Base-by-base conservation (phyloP, 2,113 vertebrate genomes). In the Emydura subglobosa region DNA sequence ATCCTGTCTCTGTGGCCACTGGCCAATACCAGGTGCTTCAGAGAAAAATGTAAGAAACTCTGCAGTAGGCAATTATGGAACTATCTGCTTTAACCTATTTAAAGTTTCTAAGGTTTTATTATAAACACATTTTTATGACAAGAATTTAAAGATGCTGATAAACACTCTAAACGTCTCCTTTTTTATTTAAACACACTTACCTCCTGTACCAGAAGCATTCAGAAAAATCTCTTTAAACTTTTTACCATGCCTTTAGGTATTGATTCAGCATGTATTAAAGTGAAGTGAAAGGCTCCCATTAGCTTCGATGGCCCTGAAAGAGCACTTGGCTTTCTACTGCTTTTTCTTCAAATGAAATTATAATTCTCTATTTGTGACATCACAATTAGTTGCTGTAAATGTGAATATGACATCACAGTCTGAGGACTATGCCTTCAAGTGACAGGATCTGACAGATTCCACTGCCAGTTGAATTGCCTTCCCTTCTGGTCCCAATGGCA, bases 301-400 rank as follows among this genome's bases (percentile, higher is more conserved):
- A 93, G 83, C 93, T 81, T 93, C 39, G 72, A 95, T 13, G 59
- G 65, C 81, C 90, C 92, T 94, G 92, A 95, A 96, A 94, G 93
- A 96, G 89, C 81, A 95, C 59, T 31, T 34, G 29, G 59, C 13
- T 6, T 61, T 13, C 59, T 61, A 61, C 59, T 31, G 59, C 59
- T 34, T 34, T 16, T 34, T 61, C 29, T 29, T 61, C 59, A 61
- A 61, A 61, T 61, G 59, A 61, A 59, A 13, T 61, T 1, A 34
- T 61, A 61, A 61, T 4, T 31, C 59, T 61, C 29, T 34, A 61
- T 34, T 34, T 61, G 29, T 61, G 59, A 34, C 6, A 61, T 61
- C 59, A 34, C 29, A 31, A 87, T 97, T 97, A 96, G 93, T 93
- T 95, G 83, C 93, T 95, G 96, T 97, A 96, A 94, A 96, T 91